These are phyloP conservation scores for Pristionchus pacificus DNA, from an alignment of 1,140 invertebrate species.

Conservation along the genomic window DNA sequence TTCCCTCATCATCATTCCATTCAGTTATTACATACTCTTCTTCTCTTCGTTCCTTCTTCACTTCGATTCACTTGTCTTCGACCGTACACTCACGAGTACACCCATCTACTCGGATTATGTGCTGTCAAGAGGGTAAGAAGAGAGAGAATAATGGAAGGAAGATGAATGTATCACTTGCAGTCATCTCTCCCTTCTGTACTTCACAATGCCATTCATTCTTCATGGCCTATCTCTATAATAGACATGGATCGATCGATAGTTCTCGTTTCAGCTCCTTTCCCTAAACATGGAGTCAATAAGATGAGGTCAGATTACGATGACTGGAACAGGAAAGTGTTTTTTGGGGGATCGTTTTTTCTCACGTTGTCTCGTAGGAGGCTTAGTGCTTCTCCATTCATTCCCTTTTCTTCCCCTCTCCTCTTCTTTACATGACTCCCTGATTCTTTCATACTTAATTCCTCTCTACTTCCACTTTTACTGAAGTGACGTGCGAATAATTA, in stretches of 20 bases:
- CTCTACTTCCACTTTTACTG: too few relatives aligned
- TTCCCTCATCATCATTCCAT: too few relatives aligned
- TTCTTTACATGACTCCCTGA: too few relatives aligned
- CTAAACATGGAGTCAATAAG: slow-evolving; percentile 18
- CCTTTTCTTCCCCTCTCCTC: too few relatives aligned
- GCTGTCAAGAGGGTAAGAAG: slow-evolving; percentile 28
- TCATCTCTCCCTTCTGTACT: background rate
- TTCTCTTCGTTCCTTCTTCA: slow-evolving; percentile 32
- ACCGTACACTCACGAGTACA: slow-evolving; percentile 29
- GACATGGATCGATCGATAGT: slow-evolving; percentile 28
- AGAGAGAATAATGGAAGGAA: background rate
- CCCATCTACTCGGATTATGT: slow-evolving; percentile 26
- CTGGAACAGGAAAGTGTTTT: too few relatives aligned
- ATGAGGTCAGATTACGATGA: slow-evolving; percentile 1
- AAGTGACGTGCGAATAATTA: too few relatives aligned
- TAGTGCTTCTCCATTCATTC: too few relatives aligned
- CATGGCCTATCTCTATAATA: slow-evolving; percentile 35
- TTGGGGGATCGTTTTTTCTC: too few relatives aligned
- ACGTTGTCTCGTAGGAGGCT: too few relatives aligned
- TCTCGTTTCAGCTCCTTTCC: slow-evolving; percentile 25
- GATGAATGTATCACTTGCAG: background rate
- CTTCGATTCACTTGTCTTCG: slow-evolving; percentile 27
- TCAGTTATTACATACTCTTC: slow-evolving; percentile 30
- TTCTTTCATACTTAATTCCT: too few relatives aligned
- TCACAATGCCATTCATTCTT: background rate